These are phyloP conservation scores for Thalassaphorura encarpata DNA, from an alignment of 1,140 invertebrate genomes.

Conservation along the genomic window DNA sequence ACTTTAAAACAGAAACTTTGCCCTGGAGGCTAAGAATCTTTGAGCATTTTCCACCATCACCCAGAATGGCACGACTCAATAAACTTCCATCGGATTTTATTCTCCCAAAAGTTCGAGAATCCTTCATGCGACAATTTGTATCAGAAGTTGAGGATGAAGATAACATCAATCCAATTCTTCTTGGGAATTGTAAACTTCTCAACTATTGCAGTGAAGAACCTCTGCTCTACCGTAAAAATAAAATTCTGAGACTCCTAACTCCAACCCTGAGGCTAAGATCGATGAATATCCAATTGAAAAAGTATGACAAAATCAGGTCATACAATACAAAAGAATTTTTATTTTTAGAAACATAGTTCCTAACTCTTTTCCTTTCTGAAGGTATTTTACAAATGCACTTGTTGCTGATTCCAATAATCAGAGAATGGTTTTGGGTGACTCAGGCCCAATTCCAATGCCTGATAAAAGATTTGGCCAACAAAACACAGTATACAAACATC, in stretches of 20 bases:
- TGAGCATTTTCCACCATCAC: conserved; percentile 95
- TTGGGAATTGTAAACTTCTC: conserved; percentile 28
- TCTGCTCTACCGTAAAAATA: conserved; percentile 60
- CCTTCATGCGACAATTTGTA: conserved; percentile 97
- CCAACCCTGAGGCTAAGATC: conserved; percentile 56
- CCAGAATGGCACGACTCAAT: conserved; percentile 94
- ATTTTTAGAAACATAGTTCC: not conserved
- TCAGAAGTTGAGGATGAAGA: conserved; percentile 68
- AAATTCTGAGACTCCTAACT: conserved; percentile 59
- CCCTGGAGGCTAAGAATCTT: conserved; percentile 93
- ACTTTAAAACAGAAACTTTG: conserved; percentile 54
- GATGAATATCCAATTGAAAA: conserved; percentile 49
- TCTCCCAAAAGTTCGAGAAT: conserved; percentile 92
- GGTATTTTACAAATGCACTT: conserved; percentile 30
- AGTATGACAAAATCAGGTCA: conserved; percentile 5
- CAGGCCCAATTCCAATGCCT: conserved; percentile 75
- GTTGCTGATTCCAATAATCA: conserved; percentile 75
- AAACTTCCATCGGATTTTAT: conserved; percentile 93
- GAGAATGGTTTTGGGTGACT: conserved; percentile 73
- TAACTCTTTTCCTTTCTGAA: conserved; percentile 1
- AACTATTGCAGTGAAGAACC: conserved; percentile 26
- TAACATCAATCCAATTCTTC: conserved; percentile 39
- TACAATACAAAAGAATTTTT: not conserved
- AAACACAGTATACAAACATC: conserved; percentile 73
- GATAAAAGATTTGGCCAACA: conserved; percentile 70